phyloP scores from a whole-genome alignment of 2,888 invertebrate genomes.

The Lithosia quadra region DNA sequence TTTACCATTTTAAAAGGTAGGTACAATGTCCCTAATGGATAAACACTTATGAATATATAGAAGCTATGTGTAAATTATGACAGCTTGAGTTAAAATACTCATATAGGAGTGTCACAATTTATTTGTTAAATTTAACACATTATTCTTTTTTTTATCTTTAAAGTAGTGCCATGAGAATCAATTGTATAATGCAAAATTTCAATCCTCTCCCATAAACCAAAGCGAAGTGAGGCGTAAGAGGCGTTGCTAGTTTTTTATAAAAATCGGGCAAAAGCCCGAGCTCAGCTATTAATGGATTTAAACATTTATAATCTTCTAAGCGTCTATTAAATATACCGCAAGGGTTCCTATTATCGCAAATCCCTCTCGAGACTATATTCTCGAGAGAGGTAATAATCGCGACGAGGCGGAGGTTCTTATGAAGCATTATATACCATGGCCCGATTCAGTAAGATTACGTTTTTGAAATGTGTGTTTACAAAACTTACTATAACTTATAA shows the following conservation, averaged over 20 bases:
- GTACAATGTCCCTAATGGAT: too few species aligned
- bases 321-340: background rate
- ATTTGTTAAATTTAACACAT: too few species aligned
- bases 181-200: too few species aligned
- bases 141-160: too few species aligned
- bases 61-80: too few species aligned
- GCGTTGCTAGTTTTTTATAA: background rate
- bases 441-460: background rate
- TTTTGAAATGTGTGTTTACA: background rate
- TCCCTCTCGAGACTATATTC: background rate
- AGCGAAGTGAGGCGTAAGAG: too few species aligned
- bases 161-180: too few species aligned
- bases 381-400: background rate
- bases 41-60: too few species aligned
- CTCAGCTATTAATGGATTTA: background rate
- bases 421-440: background rate
- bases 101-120: too few species aligned
- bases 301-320: background rate
- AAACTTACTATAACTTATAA: background rate
- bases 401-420: constrained; percentile 5
- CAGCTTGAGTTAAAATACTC: too few species aligned
- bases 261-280: background rate
- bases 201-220: too few species aligned
- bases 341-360: constrained; percentile 1
- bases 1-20: too few species aligned